Conservation (phyloP, 1,140 invertebrate genomes). For the Lordiphosa collinella region DNA sequence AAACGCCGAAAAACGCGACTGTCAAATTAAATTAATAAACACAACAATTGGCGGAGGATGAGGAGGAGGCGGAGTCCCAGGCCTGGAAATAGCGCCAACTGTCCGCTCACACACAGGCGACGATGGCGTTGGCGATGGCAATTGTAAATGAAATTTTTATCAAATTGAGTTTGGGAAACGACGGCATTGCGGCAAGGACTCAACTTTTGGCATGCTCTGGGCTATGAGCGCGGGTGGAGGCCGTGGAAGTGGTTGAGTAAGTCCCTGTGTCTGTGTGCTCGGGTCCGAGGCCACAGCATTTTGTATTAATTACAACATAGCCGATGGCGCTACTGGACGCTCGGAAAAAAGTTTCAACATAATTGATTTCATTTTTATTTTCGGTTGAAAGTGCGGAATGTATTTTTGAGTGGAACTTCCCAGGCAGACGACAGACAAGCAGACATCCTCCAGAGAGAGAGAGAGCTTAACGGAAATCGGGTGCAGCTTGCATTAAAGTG, state of each 20-base stretch:
- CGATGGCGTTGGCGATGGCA: constrained; percentile 37
- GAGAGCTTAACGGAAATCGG: constrained; percentile 9
- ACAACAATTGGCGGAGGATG: constrained; percentile 65
- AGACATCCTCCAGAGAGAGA: constrained; percentile 10
- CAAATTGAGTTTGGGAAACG: constrained; percentile 61
- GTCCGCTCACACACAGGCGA: constrained; percentile 47
- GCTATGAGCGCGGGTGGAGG: constrained; percentile 18
- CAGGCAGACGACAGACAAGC: too few species aligned
- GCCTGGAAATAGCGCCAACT: constrained; percentile 39
- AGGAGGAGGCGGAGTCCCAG: constrained; percentile 4
- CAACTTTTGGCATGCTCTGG: constrained; percentile 65
- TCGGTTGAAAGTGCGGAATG: constrained; percentile 12
- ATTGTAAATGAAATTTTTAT: constrained; percentile 73
- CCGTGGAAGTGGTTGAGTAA: too few species aligned
- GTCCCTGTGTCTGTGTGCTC: not conserved
- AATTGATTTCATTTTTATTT: constrained; percentile 73
- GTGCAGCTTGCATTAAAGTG: constrained; percentile 35
- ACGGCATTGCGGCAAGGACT: constrained; percentile 57
- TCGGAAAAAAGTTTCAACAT: constrained; percentile 60
- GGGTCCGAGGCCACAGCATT: constrained; percentile 41
- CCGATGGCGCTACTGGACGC: constrained; percentile 31
- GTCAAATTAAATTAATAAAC: constrained; percentile 77
- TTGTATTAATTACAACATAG: constrained; percentile 75
- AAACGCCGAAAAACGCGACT: constrained; percentile 44
- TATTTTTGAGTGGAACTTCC: constrained; percentile 20